These are phyloP conservation scores for Calosoma granatense DNA, from an alignment of 1,140 invertebrate species.

Conservation along the genomic window DNA sequence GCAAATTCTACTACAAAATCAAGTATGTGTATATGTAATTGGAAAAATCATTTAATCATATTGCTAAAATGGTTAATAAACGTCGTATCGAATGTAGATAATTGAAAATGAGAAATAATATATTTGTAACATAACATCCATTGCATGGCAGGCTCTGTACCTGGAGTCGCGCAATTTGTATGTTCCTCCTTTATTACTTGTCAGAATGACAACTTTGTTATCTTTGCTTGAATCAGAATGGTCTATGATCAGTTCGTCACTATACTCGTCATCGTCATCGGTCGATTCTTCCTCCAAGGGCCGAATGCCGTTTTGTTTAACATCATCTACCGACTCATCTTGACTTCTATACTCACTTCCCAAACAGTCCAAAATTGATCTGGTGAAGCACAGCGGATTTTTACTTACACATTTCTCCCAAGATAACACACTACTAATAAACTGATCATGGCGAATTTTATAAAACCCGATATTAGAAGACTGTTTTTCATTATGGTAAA, in stretches of 20 bases:
- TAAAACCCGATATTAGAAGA: too few species aligned
- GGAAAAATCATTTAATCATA: too few species aligned
- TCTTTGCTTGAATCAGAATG: slow-evolving; percentile 1
- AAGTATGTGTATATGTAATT: too few species aligned
- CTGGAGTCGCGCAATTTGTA: slow-evolving; percentile 37
- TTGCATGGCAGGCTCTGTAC: slow-evolving; percentile 23
- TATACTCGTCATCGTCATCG: slow-evolving; percentile 32
- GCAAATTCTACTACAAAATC: neutral
- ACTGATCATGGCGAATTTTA: too few species aligned
- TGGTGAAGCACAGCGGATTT: too few species aligned
- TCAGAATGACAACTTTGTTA: slow-evolving; percentile 20
- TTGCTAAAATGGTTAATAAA: too few species aligned
- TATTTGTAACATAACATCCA: too few species aligned
- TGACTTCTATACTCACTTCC: slow-evolving; percentile 2
- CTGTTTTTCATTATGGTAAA: too few species aligned
- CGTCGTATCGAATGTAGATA: too few species aligned
- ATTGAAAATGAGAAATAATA: too few species aligned
- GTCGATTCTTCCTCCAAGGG: slow-evolving; percentile 18
- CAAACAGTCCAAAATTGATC: neutral
- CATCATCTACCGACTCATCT: slow-evolving; percentile 12
- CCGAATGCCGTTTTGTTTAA: slow-evolving; percentile 14
- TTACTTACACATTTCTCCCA: too few species aligned
- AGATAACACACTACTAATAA: too few species aligned
- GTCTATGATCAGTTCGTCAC: slow-evolving; percentile 28
- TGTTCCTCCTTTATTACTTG: slow-evolving; percentile 28